A percentile compares a stretch with the other conserved stretches of the same genome.
Conservation (phyloP, 2,888 invertebrate species). For the Acleris laterana region DNA sequence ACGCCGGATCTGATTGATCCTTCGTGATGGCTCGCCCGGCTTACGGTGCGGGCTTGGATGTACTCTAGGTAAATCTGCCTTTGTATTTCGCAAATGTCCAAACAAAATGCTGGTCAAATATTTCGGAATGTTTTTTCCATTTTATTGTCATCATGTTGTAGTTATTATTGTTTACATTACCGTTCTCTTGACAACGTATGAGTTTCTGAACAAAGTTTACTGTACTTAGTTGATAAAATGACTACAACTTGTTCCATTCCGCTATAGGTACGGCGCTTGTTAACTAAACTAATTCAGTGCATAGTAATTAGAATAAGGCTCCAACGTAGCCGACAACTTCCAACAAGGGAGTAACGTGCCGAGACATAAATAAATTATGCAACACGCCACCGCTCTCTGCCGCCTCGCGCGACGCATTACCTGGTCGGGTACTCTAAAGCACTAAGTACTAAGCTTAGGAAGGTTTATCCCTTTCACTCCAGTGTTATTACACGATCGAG, state of each 20-base stretch:
- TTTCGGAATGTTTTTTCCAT: neutral
- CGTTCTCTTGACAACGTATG: neutral
- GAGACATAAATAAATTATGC: slow-evolving; percentile 80
- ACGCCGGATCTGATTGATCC: slow-evolving; percentile 64
- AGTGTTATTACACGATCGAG: too few relatives aligned
- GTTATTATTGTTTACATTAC: neutral
- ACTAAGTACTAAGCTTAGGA: too few relatives aligned
- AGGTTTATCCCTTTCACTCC: too few relatives aligned
- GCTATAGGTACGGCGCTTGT: slow-evolving; percentile 40
- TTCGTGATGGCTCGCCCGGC: slow-evolving; percentile 47
- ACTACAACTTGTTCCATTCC: slow-evolving; percentile 12
- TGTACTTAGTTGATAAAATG: neutral
- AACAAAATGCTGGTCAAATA: slow-evolving; percentile 12
- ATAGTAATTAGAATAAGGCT: slow-evolving; percentile 58
- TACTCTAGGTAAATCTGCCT: slow-evolving; percentile 26
- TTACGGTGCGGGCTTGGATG: slow-evolving; percentile 37
- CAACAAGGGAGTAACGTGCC: slow-evolving; percentile 73
- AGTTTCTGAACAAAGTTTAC: too few relatives aligned
- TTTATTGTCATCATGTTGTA: neutral
- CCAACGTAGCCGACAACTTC: slow-evolving; percentile 58
- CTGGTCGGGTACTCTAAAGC: slow-evolving; percentile 1
- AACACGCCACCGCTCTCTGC: slow-evolving; percentile 60
- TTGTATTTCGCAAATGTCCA: slow-evolving; percentile 19
- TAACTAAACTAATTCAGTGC: slow-evolving; percentile 45
- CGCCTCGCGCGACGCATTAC: slow-evolving; percentile 40